Conservation (phyloP, 2,888 invertebrate species). For the Altica lythri region DNA sequence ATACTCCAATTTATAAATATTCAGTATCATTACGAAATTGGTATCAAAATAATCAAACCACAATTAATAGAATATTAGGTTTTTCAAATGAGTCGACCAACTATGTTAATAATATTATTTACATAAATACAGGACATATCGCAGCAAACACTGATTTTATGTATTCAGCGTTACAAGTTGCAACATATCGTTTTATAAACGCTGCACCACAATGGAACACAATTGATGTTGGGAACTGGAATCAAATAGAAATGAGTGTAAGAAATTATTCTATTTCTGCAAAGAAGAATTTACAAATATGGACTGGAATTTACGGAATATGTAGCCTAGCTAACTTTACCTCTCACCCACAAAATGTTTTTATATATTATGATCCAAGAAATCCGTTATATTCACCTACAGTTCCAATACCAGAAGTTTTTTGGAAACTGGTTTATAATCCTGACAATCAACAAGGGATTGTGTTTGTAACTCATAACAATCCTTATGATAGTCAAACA, state of each 20-base stretch:
- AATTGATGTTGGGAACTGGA: constrained; percentile 57
- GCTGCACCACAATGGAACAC: constrained; percentile 60
- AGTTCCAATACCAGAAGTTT: constrained; percentile 62
- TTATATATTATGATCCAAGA: constrained; percentile 43
- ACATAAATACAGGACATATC: constrained; percentile 60
- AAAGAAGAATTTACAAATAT: constrained; percentile 48
- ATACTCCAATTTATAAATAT: constrained; percentile 56
- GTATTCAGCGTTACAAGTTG: constrained; percentile 59
- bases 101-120: constrained; percentile 41
- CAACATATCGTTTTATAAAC: constrained; percentile 60
- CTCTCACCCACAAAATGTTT: neutral
- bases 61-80: constrained; percentile 6
- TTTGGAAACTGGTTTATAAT: constrained; percentile 66
- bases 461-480: constrained; percentile 67
- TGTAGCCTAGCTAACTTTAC: constrained; percentile 56
- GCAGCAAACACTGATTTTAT: constrained; percentile 61
- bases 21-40: neutral
- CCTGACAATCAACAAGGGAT: constrained; percentile 59
- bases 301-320: constrained; percentile 62
- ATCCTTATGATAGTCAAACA: constrained; percentile 56
- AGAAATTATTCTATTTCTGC: constrained; percentile 44
- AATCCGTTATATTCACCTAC: constrained; percentile 40
- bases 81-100: neutral
- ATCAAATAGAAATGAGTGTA: constrained; percentile 49
- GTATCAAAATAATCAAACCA: neutral